A percentile compares a stretch with the other conserved stretches of the same genome.
phyloP scores from a whole-genome alignment of 2,113 vertebrate species.

The Arothron firmamentum region DNA sequence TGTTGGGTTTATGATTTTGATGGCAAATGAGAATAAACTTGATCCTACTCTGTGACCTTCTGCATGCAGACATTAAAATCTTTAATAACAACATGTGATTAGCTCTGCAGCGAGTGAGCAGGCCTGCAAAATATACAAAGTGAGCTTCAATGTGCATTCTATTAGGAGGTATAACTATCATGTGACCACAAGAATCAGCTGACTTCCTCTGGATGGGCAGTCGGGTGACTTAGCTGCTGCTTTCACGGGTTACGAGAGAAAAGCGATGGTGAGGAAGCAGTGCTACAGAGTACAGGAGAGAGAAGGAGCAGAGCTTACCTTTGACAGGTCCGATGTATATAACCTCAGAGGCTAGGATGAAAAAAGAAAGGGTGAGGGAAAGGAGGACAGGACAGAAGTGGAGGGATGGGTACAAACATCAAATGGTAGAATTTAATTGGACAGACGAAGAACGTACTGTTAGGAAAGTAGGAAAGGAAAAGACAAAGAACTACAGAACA shows the following conservation, averaged over 20 bases:
- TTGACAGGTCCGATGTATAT: conserved; percentile 99
- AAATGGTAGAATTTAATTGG: conserved; percentile 60
- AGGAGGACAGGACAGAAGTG: conserved; percentile 67
- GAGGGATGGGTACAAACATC: conserved; percentile 21
- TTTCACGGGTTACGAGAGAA: conserved; percentile 27
- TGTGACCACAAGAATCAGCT: conserved; percentile 53
- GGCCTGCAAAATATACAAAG: conserved; percentile 25
- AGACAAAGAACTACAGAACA: conserved; percentile 35
- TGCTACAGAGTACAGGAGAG: conserved; percentile 60
- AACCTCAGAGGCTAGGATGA: conserved; percentile 93
- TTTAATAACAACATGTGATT: not conserved
- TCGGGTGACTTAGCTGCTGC: conserved; percentile 54
- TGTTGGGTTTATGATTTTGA: not conserved
- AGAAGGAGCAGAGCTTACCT: conserved; percentile 85
- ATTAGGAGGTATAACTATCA: conserved; percentile 45
- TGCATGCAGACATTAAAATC: conserved; percentile 3
- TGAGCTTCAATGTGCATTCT: conserved; percentile 30
- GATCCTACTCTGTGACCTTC: not conserved
- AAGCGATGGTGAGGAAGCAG: conserved; percentile 52
- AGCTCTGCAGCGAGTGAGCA: not conserved
- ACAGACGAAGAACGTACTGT: conserved; percentile 30
- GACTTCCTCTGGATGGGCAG: conserved; percentile 37
- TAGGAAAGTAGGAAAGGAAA: conserved; percentile 57
- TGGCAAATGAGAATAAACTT: not conserved
- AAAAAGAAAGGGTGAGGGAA: conserved; percentile 56